Evolutionary conservation across 2,797 vertebrate genomes (phyloP), one percentile per base, ranked within the genome.

Genomic region (Hoplostethus mediterraneus): DNA sequence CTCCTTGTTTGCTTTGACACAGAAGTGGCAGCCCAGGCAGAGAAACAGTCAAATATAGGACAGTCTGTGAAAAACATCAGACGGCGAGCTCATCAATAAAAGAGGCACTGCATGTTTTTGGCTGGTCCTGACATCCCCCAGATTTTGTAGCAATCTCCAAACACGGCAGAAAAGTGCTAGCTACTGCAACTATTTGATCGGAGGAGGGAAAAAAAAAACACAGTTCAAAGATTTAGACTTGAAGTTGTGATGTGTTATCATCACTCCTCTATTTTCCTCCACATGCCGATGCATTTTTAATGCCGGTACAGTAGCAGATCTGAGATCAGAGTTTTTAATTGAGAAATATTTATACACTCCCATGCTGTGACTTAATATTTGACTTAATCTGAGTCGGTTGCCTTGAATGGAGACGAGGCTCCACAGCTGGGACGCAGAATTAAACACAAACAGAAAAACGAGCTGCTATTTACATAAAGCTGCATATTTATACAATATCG

Each of bases 401-500:
- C 87, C 90, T 87, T 89, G 92, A 92, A 94, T 93, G 90, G 93
- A 89, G 92, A 92, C 92, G 88, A 92, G 76, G 89, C 93, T 86
- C 86, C 91, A 90, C 93, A 94, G 93, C 93, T 93, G 94, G 90
- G 93, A 92, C 91, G 91, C 87, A 90, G 87, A 95, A 95, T 94
- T 89, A 93, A 95, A 95, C 89, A 92, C 93, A 95, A 95, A 94
- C 93, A 94, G 86, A 92, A 93, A 94, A 92, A 65, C 86, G 88
- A 89, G 77, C 83, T 25, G 17, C 61, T 91, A 95, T 95, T 95
- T 94, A 93, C 95, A 95, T 95, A 95, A 92, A 93, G 87, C 91
- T 92, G 93, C 93, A 95, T 94, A 95, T 95, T 95, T 95, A 95
- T 94, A 93, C 93, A 94, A 93, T 93, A 94, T 94, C 85, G 70